Conservation (phyloP, 2,113 vertebrate species). For the Syngnathus scovelli region DNA sequence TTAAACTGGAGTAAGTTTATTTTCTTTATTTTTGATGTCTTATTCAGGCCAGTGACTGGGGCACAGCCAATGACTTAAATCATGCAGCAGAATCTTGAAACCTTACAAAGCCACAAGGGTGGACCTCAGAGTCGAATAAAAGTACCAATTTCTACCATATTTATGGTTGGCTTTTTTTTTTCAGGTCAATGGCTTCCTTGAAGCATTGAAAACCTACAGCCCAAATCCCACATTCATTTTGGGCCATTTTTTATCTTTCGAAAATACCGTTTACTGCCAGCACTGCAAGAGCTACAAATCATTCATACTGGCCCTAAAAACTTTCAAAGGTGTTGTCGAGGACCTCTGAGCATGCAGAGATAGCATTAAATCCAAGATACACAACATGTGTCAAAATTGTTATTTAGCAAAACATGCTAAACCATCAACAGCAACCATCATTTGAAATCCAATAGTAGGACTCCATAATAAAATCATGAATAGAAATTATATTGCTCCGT, state of each 20-base stretch:
- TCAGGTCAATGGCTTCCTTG: neutral
- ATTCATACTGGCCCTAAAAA: neutral
- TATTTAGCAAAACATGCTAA: too few relatives aligned
- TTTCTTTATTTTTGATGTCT: too few relatives aligned
- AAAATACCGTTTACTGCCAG: neutral
- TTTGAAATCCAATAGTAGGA: too few relatives aligned
- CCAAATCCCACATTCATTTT: neutral
- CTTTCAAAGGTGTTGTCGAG: neutral
- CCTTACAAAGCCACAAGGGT: conserved; percentile 6
- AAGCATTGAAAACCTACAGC: too few relatives aligned
- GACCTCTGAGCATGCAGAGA: neutral
- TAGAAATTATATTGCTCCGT: neutral
- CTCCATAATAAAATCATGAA: too few relatives aligned
- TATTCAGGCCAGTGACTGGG: neutral
- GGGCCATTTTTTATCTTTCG: neutral
- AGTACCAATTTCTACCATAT: neutral
- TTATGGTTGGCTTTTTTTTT: neutral
- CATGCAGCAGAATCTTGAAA: conserved; percentile 15
- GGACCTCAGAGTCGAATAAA: conserved; percentile 10
- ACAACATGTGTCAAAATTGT: too few relatives aligned
- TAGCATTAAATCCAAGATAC: neutral
- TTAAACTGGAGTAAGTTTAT: too few relatives aligned
- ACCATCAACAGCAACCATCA: too few relatives aligned
- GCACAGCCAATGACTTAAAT: neutral
- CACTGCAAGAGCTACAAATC: neutral